Conservation (phyloP, 2,113 vertebrate species). For the Ophthalmolycus amberensis region DNA sequence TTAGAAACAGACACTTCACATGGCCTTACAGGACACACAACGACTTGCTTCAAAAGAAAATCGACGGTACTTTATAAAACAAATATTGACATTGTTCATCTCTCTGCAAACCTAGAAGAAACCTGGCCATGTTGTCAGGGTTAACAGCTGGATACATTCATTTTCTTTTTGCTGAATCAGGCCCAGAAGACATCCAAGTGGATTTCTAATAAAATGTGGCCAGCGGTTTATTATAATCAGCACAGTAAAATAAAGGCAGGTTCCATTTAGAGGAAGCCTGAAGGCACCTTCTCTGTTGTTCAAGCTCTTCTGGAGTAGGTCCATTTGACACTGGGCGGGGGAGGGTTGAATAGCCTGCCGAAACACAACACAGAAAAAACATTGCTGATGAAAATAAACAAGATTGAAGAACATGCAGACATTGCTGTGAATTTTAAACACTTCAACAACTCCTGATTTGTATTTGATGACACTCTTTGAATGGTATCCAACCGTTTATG, state of each 20-base stretch:
- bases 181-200: background rate
- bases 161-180: background rate
- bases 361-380: constrained; percentile 42
- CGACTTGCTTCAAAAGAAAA: background rate
- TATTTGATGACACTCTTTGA: background rate
- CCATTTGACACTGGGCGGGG: constrained; percentile 86
- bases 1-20: constrained; percentile 10
- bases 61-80: background rate
- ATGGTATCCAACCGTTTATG: background rate
- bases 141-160: background rate
- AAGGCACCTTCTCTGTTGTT: constrained; percentile 88
- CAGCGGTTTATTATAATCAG: background rate
- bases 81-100: background rate
- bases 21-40: background rate
- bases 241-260: background rate
- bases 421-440: background rate
- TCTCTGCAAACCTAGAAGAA: background rate
- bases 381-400: background rate
- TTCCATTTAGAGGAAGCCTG: background rate
- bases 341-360: constrained; percentile 75
- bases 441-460: background rate
- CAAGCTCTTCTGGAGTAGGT: constrained; percentile 87
- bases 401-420: background rate
- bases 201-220: background rate
- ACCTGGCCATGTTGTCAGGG: background rate